Percentiles rank a stretch among this genome's conserved stretches.
Conservation (phyloP, 2,797 vertebrate species). For the Siniperca obscura region DNA sequence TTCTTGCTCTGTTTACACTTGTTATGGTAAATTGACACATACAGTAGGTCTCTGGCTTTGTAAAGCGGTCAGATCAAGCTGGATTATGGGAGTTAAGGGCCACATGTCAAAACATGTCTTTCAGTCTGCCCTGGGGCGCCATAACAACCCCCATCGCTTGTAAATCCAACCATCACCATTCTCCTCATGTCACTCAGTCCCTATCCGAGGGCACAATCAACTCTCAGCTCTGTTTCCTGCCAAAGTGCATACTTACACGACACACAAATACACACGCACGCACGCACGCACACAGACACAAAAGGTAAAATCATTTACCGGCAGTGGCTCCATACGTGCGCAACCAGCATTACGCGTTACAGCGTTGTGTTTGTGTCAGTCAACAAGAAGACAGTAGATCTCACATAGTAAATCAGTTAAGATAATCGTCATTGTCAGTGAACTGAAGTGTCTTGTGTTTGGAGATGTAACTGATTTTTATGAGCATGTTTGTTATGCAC, state of each 20-base stretch:
- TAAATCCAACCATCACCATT: conserved; percentile 54
- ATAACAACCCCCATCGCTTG: conserved; percentile 60
- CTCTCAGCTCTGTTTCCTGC: conserved; percentile 66
- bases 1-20: conserved; percentile 33
- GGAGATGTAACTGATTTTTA: conserved; percentile 13
- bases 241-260: conserved; percentile 30
- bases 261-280: conserved; percentile 15
- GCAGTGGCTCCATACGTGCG: conserved; percentile 7
- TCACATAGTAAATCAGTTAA: conserved; percentile 24
- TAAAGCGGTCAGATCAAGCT: conserved; percentile 56
- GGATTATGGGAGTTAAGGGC: conserved; percentile 70
- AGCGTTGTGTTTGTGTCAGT: conserved; percentile 8
- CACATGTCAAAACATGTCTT: conserved; percentile 72
- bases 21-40: conserved; percentile 52
- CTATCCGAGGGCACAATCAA: conserved; percentile 65
- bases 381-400: conserved; percentile 16
- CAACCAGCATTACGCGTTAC: conserved; percentile 34
- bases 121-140: conserved; percentile 62
- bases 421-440: conserved; percentile 32
- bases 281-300: conserved; percentile 22
- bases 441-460: conserved; percentile 16
- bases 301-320: conserved; percentile 24
- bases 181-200: conserved; percentile 65
- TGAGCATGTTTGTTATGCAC: neutral
- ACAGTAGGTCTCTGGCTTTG: conserved; percentile 51